Evolutionary conservation across 2,797 vertebrate genomes (phyloP).

Genomic region (Mormyrus proboscirostris): DNA sequence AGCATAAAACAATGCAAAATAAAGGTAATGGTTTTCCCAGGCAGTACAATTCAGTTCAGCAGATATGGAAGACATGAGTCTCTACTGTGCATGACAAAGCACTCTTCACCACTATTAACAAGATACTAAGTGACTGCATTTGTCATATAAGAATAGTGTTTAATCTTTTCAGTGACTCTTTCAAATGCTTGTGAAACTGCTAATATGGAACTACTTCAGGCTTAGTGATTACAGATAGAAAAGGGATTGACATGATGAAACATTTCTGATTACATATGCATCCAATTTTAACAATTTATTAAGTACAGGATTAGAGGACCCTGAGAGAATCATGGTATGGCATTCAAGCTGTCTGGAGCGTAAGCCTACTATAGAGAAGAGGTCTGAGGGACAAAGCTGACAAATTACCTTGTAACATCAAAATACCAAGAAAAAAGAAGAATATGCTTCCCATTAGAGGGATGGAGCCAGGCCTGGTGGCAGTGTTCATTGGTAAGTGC

Average conservation of each 20-base stretch:
- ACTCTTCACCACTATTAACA: not conserved
- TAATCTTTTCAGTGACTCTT: not conserved
- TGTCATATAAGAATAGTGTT: not conserved
- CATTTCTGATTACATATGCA: not conserved
- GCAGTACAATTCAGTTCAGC: not conserved
- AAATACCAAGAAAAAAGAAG: not conserved
- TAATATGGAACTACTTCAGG: not conserved
- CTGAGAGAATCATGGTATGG: not conserved
- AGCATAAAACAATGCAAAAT: not conserved
- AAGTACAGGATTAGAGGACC: not conserved
- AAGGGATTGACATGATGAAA: not conserved
- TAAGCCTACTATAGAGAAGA: not conserved
- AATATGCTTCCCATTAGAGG: not conserved
- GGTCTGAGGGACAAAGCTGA: not conserved
- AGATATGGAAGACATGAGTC: not conserved
- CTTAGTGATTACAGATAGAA: not conserved
- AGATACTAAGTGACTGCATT: not conserved
- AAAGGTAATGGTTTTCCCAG: not conserved
- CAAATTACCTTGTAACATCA: not conserved
- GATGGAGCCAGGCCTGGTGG: not conserved
- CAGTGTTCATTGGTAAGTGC: not conserved
- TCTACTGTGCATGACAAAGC: not conserved
- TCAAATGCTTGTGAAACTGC: not conserved
- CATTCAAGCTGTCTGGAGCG: not conserved
- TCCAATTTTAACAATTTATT: not conserved